A percentile compares a stretch with the other conserved stretches of the same genome.
These are phyloP conservation scores for Idaea dimidiata DNA, from an alignment of 2,888 invertebrate species.

Conservation along the genomic window DNA sequence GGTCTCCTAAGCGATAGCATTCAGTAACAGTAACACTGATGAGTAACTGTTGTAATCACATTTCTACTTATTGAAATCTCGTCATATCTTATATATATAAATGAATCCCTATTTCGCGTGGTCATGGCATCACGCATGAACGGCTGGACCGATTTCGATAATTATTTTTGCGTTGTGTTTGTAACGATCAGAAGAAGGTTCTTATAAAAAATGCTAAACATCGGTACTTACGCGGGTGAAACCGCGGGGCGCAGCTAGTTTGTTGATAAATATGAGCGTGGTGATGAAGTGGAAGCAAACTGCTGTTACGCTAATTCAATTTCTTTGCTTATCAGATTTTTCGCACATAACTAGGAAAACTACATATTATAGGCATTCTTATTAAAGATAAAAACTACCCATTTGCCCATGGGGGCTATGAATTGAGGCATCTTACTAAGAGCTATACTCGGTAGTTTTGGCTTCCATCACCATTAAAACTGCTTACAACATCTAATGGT, in stretches of 20 bases:
- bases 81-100: background rate
- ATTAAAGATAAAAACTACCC: background rate
- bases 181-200: too few relatives aligned
- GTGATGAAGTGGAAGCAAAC: background rate
- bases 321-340: background rate
- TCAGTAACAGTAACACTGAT: conserved; percentile 7
- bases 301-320: background rate
- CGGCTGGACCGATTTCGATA: too few relatives aligned
- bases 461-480: conserved; percentile 39
- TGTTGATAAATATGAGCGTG: background rate
- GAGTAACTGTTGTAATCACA: background rate
- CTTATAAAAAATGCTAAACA: too few relatives aligned
- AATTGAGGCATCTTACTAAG: background rate
- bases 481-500: conserved; percentile 50
- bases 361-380: background rate
- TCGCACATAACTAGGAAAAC: background rate
- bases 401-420: background rate
- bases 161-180: too few relatives aligned
- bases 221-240: too few relatives aligned
- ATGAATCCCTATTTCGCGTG: too few relatives aligned
- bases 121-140: too few relatives aligned
- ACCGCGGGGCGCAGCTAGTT: too few relatives aligned
- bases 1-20: conserved; percentile 24
- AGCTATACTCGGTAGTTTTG: background rate
- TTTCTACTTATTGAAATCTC: background rate